Base-by-base conservation (phyloP, 1,140 invertebrate species). In the Dinothrombium tinctorium region DNA sequence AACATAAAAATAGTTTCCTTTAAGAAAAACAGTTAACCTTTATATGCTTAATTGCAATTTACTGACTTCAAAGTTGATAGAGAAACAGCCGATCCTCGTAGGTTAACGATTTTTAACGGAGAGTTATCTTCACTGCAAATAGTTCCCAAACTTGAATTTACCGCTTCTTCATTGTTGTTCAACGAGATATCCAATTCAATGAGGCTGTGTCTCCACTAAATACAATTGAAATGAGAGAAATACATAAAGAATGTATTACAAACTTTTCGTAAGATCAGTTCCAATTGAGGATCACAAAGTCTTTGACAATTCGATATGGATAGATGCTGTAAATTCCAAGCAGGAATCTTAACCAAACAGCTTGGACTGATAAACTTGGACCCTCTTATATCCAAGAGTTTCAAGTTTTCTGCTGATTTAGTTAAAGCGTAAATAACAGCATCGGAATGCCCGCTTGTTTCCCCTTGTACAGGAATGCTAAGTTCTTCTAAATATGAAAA, bases 271-370 rank as follows among this genome's bases (percentile, higher is more conserved):
- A 45, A 19, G 11, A 41, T 32, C 23, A 28, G 35, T 15, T 37
- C 39, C 17, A 45, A 38, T 8, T 23, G 12, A 20, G 33, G 29
- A 21, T 28, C 20, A 22, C 35, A n/a, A 11, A 45, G 12, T 37
- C 33, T 41, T n/a, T 22, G 21, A 31, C 43, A 45, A 33, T 45
- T 45, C 9, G 23, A 26, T 8, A 45, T 45, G 0, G 43, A 41
- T 11, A 45, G 22, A 23, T 45, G 43, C 22, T 45, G 42, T n/a
- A 45, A 14, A 25, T 41, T 38, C 43, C 43, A 45, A 15, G 43
- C 32, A 4, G 43, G 38, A 35, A 45, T 37, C 21, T 41, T 40
- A 12, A 45, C 17, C 4, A 45, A 15, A 17, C 37, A 29, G 25
- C 43, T 26, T 9, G 29, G 31, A 20, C 38, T 24, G 12, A 45